These are phyloP conservation scores for Sciurus niger DNA, from an alignment of 2,113 vertebrate species.

Conservation along the genomic window DNA sequence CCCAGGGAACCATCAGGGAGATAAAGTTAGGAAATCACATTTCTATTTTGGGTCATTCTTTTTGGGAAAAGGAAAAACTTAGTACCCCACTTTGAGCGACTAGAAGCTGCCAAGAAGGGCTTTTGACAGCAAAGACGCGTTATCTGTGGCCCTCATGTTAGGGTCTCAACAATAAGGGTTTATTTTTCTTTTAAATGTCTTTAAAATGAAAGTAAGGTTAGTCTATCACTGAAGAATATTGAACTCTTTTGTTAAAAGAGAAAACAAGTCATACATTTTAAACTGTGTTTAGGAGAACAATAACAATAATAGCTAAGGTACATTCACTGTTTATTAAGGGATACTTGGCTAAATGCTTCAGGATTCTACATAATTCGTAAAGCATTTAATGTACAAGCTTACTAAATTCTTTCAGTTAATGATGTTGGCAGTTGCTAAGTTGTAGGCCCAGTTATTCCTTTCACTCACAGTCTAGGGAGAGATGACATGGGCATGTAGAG, in stretches of 20 bases:
- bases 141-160: background rate
- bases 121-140: background rate
- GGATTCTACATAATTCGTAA: conserved; percentile 61
- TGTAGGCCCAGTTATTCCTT: conserved; percentile 70
- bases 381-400: background rate
- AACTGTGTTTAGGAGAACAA: conserved; percentile 14
- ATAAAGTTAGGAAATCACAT: conserved; percentile 14
- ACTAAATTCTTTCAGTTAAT: conserved; percentile 69
- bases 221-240: conserved; percentile 32
- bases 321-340: background rate
- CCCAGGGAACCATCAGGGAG: background rate
- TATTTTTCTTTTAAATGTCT: conserved; percentile 10
- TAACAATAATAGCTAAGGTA: conserved; percentile 19
- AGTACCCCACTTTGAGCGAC: background rate
- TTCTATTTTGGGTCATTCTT: background rate
- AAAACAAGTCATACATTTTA: conserved; percentile 16
- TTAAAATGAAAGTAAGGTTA: conserved; percentile 64
- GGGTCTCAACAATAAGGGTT: background rate
- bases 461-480: conserved; percentile 71
- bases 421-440: conserved; percentile 66
- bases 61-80: background rate
- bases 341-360: conserved; percentile 39
- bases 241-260: conserved; percentile 57
- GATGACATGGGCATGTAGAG: conserved; percentile 78
- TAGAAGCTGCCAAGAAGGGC: background rate